Base-by-base conservation (phyloP, 2,888 invertebrate genomes). In the Selenia dentaria region DNA sequence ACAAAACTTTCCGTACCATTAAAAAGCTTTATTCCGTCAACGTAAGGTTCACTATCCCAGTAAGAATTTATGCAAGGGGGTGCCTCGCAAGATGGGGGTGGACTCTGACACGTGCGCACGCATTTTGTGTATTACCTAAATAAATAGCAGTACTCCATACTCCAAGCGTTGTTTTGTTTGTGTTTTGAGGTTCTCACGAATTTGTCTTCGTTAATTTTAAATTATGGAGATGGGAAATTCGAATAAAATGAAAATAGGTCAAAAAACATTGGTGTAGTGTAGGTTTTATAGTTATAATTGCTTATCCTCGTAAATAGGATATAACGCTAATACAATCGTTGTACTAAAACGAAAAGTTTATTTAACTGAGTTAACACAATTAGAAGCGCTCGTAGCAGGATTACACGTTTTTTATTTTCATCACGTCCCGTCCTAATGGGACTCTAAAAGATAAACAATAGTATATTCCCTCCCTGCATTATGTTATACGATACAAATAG, bases 41-140 rank as follows among this genome's bases (percentile, higher is more conserved):
- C 11, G 47, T 71, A 73, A 56, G 52, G 71, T 64, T 54, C 22
- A 67, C 42, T 49, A 40, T 8, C 10, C 38, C 29, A 32, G 34
- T n/a, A 34, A 25, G 29, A 43, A 41, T 44, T 54, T 45, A 45
- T 36, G 20, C 10, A 22, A 34, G 56, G 51, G 54, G 58, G 53
- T 54, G 67, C 58, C 64, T 67, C 52, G 37, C n/a, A 51, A 51
- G 54, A 64, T 52, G 64, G 64, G 71, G 71, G 71, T 67, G 70
- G 59, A 57, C 65, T 67, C 62, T 57, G 80, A 79, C 87, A 83
- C 88, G 88, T 89, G 88, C 80, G 72, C 71, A 64, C 75, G 81
- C 83, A 84, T 85, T 84, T 84, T 82, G 85, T 76, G 84, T 83
- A 84, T 84, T 83, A 83, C 82, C 85, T 78, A 86, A 88, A 89